phyloP scores from a whole-genome alignment of 2,797 vertebrate genomes.

The Urocyon cinereoargenteus region DNA sequence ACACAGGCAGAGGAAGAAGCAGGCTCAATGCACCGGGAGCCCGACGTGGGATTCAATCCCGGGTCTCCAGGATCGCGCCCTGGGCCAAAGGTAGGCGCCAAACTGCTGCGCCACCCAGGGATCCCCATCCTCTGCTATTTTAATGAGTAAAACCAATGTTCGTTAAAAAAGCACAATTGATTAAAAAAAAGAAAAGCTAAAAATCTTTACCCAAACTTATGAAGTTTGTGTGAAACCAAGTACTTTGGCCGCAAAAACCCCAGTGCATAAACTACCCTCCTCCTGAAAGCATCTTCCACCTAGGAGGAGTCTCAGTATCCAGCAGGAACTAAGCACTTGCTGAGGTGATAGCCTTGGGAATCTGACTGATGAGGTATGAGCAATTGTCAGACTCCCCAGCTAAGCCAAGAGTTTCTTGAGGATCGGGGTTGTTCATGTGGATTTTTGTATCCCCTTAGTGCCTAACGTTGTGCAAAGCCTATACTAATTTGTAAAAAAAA shows the following conservation, averaged over 20 bases:
- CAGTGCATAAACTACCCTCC: not conserved
- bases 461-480: not conserved
- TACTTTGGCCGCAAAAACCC: not conserved
- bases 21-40: too few species aligned
- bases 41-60: too few species aligned
- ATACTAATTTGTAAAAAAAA: not conserved
- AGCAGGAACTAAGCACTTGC: not conserved
- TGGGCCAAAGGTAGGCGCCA: too few species aligned
- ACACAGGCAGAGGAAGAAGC: too few species aligned
- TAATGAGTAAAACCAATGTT: not conserved
- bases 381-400: not conserved
- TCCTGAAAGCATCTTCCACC: not conserved
- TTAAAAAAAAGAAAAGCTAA: not conserved
- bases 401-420: not conserved
- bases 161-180: constrained; percentile 9
- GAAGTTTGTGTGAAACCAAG: not conserved
- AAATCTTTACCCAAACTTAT: not conserved
- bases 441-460: not conserved
- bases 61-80: too few species aligned
- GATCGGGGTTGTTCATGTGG: not conserved
- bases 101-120: too few species aligned
- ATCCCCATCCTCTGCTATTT: constrained; percentile 16
- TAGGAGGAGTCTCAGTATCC: not conserved
- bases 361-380: constrained; percentile 6
- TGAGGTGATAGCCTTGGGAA: not conserved